These are phyloP conservation scores for Eurystomus glaucurus DNA, from an alignment of 2,797 vertebrate genomes.

Conservation along the genomic window DNA sequence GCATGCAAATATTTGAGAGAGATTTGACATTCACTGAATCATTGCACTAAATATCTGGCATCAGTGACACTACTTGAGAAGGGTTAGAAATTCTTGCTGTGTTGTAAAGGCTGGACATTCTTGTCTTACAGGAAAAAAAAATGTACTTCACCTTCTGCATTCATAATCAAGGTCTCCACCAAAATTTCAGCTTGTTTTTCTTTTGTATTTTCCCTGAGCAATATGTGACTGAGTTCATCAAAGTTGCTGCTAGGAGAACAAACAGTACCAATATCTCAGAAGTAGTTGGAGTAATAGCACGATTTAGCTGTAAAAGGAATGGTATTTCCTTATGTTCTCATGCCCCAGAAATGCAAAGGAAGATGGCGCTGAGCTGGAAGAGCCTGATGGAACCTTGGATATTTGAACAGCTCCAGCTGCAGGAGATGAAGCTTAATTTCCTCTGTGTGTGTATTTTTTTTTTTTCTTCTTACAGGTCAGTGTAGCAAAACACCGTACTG, in stretches of 20 bases:
- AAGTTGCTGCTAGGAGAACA: slow-evolving; percentile 52
- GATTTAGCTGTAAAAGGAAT: slow-evolving; percentile 52
- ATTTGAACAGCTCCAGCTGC: neutral
- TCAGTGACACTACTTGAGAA: slow-evolving; percentile 15
- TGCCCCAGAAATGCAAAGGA: slow-evolving; percentile 50
- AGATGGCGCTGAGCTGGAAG: slow-evolving; percentile 19
- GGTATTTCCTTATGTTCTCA: slow-evolving; percentile 59
- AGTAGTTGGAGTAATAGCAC: slow-evolving; percentile 13
- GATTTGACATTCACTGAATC: slow-evolving; percentile 57
- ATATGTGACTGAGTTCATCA: slow-evolving; percentile 33
- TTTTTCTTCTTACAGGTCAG: slow-evolving; percentile 18
- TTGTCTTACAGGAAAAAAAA: slow-evolving; percentile 8
- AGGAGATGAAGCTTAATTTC: slow-evolving; percentile 26
- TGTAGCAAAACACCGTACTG: neutral
- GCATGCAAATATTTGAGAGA: slow-evolving; percentile 65
- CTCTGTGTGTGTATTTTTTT: neutral
- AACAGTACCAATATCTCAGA: slow-evolving; percentile 43
- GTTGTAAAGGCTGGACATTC: slow-evolving; percentile 15
- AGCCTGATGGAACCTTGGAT: neutral
- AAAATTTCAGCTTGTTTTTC: slow-evolving; percentile 41
- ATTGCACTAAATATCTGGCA: slow-evolving; percentile 51
- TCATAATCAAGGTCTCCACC: neutral
- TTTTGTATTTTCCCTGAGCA: slow-evolving; percentile 9
- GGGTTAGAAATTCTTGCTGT: slow-evolving; percentile 32
- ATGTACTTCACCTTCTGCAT: neutral